Evolutionary conservation across 1,140 invertebrate genomes (phyloP), one percentile per base, ranked within the genome.

Genomic region (Gonioctena quinquepunctata): DNA sequence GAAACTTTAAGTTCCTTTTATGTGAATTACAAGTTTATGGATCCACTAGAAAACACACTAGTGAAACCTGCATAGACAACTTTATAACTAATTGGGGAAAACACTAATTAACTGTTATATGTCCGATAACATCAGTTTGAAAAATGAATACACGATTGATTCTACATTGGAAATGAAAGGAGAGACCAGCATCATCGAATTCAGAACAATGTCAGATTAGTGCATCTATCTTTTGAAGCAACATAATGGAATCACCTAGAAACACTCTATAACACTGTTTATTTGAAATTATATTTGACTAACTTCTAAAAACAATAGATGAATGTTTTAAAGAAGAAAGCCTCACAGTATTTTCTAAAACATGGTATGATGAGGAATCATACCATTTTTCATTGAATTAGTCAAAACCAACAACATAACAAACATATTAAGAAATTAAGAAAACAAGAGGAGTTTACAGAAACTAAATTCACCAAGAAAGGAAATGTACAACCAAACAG

Each of bases 301-400:
- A 16, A 11, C 49, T 42, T n/a, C 49, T 52, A 52, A 52, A 52
- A 16, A 52, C 49, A 52, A 52, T 52, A 52, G 49, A 52, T 52
- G 5, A 42, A 42, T 52, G 49, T 52, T 52, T 52, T 52, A 60
- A 60, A 60, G 57, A 60, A 18, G 11, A 28, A 60, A 60, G 23
- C 56, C 8, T 21, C 8, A 59, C 26, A 59, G 8, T 13, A 54
- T 1, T 23, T 16, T 8, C 2, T 25, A 60, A 60, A 60, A 60
- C 23, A 60, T 60, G 26, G 57, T 60, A 26, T 60, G 26, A 23
- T 28, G 22, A 60, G 6, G 57, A 27, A 60, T 27, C 57, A n/a
- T 60, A 60, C 13, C 22, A 26, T 19, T 60, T 26, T 19, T 60
- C 1, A n/a, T 11, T n/a, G 57, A 60, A 25, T 27, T 60, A 60